Evolutionary conservation across 2,113 vertebrate species (phyloP).

Genomic region (Crypturellus undulatus): DNA sequence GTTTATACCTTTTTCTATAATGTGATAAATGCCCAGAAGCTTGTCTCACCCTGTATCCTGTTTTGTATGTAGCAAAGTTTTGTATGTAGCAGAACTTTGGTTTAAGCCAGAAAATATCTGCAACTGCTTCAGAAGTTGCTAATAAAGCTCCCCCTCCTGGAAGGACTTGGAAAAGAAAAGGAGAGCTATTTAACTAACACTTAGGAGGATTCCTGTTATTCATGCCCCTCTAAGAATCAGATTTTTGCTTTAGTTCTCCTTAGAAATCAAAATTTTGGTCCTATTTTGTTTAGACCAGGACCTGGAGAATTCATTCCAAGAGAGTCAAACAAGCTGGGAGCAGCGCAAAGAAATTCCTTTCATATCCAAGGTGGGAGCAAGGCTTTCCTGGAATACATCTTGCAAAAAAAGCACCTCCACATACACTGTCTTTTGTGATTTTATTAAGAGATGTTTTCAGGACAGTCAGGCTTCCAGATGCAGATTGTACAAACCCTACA

Average conservation of each 20-base stretch:
- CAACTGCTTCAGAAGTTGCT: not conserved
- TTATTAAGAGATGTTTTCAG: slow-evolving; percentile 78
- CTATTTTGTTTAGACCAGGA: not conserved
- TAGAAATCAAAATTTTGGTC: not conserved
- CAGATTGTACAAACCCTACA: slow-evolving; percentile 71
- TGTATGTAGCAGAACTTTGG: not conserved
- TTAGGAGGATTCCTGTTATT: not conserved
- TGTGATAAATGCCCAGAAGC: not conserved
- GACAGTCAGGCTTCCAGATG: slow-evolving; percentile 58
- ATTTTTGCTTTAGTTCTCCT: not conserved
- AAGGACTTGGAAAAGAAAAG: not conserved
- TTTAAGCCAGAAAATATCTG: not conserved
- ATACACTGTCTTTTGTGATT: slow-evolving; percentile 66
- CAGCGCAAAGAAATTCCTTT: not conserved
- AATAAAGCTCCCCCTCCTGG: not conserved
- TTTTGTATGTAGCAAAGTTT: no score
- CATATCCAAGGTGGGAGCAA: not conserved
- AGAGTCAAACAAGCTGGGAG: not conserved
- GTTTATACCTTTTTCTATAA: accelerated
- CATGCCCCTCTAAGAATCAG: accelerated
- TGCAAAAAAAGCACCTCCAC: not conserved
- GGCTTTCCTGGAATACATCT: not conserved
- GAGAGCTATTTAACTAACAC: not conserved
- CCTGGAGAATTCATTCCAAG: not conserved
- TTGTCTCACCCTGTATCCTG: not conserved